These are phyloP conservation scores for Neodiprion pinetum DNA, from an alignment of 1,140 invertebrate species.

Conservation along the genomic window DNA sequence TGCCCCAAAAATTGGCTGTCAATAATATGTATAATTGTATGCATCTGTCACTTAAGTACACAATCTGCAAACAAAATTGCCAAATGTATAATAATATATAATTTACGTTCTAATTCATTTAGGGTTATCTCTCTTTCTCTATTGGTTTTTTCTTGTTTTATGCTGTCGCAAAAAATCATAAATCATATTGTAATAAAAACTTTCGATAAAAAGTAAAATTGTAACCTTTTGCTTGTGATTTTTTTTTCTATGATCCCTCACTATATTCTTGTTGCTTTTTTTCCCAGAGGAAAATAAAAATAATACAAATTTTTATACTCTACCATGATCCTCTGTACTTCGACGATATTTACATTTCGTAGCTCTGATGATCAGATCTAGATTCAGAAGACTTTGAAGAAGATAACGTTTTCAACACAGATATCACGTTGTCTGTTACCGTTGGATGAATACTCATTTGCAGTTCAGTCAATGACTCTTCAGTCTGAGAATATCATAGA, in stretches of 20 bases:
- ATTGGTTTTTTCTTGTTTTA: background rate
- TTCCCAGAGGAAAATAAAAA: too few species aligned
- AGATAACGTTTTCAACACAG: constrained; percentile 48
- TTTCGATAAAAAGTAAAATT: background rate
- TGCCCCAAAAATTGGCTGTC: too few species aligned
- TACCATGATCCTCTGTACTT: too few species aligned
- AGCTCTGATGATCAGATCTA: background rate
- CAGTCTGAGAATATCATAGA: constrained; percentile 61
- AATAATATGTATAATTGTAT: too few species aligned
- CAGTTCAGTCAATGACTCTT: constrained; percentile 70
- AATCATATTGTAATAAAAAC: background rate
- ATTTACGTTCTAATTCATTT: too few species aligned
- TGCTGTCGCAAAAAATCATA: background rate
- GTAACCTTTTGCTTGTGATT: background rate
- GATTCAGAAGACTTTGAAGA: background rate
- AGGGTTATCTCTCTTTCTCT: background rate
- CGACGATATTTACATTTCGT: background rate
- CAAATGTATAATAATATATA: too few species aligned
- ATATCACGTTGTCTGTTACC: constrained; percentile 60
- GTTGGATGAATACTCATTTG: constrained; percentile 71
- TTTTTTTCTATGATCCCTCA: background rate
- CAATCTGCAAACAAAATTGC: too few species aligned
- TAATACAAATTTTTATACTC: background rate
- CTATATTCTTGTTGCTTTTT: too few species aligned
- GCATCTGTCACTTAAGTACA: too few species aligned